Base-by-base conservation (phyloP, 2,888 invertebrate genomes). In the Diloba caeruleocephala region DNA sequence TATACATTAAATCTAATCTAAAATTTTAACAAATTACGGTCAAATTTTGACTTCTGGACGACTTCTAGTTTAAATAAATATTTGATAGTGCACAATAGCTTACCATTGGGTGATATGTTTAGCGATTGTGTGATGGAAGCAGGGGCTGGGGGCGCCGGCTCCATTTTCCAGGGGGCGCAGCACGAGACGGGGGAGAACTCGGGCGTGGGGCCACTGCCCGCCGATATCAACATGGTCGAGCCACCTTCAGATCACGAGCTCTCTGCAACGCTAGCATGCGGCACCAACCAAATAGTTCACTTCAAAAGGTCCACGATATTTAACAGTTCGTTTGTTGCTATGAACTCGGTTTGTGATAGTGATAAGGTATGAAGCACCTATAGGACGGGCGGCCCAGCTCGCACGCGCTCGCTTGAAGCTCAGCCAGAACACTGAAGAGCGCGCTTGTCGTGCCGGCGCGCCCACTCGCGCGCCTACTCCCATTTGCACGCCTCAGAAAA, bases 111-210 rank as follows among this genome's bases (percentile, higher is more conserved):
- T 76, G 95, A 96, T 85, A 94, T 94, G 77, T 94, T 95, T 73
- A 94, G 94, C 57, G 90, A 87, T 65, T 92, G 93, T 8, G 90
- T 73, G 77, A 92, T 84, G 76, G 89, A 81, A 58, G 92, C 94
- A 38, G 92, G 90, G 82, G 90, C 94, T 70, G 93, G 94, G 68
- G 89, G 94, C 82, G 81, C 94, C 77, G 94, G 95, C 83, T 94
- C 95, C 95, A 95, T 95, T 94, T 93, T 95, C 95, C 95, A 95
- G 90, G 93, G 84, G 78, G 94, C 88, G 94, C 95, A 89, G 94
- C 94, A 89, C 89, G 94, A 88, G 81, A 93, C 88, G 85, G 94
- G 89, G 87, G 93, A 94, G 79, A 92, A 94, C 83, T 94, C 94
- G 84, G 94, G 88, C 87, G 94, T 93, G 84, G 94, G 92, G 88